These are phyloP conservation scores for Drosophila parvula DNA, from an alignment of 1,140 invertebrate genomes.

Conservation along the genomic window DNA sequence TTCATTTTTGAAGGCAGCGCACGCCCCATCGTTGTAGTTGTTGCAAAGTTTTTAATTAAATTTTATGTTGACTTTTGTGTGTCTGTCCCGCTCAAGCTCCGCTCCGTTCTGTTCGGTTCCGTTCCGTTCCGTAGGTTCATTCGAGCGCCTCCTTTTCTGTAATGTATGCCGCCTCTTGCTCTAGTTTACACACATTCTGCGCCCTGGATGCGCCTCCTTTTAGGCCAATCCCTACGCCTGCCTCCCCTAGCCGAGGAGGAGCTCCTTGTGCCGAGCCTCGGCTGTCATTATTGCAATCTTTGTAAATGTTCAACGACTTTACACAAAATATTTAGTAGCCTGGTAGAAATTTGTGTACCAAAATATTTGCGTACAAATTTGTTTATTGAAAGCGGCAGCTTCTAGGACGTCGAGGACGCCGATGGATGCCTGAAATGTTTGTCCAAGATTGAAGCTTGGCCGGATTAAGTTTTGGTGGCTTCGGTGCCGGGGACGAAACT, in stretches of 20 bases:
- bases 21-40: conserved; percentile 58
- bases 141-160: conserved; percentile 25
- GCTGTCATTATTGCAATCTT: conserved; percentile 75
- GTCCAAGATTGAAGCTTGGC: conserved; percentile 18
- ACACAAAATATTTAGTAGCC: conserved; percentile 62
- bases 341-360: conserved; percentile 57
- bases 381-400: conserved; percentile 52
- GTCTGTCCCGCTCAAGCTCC: conserved; percentile 33
- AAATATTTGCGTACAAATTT: conserved; percentile 68
- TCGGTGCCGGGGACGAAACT: conserved; percentile 24
- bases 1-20: conserved; percentile 47
- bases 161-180: conserved; percentile 55
- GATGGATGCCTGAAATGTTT: conserved; percentile 34
- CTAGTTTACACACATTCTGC: conserved; percentile 52
- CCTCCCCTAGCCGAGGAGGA: neutral
- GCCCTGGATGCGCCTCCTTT: conserved; percentile 43
- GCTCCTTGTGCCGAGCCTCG: conserved; percentile 16
- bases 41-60: conserved; percentile 80
- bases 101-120: neutral
- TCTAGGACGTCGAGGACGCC: conserved; percentile 32
- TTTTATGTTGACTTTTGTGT: conserved; percentile 74
- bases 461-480: conserved; percentile 42
- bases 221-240: neutral
- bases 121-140: conserved; percentile 24
- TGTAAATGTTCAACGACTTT: conserved; percentile 65